Conservation (phyloP, 1,140 invertebrate genomes). For the Megalopta genalis region DNA sequence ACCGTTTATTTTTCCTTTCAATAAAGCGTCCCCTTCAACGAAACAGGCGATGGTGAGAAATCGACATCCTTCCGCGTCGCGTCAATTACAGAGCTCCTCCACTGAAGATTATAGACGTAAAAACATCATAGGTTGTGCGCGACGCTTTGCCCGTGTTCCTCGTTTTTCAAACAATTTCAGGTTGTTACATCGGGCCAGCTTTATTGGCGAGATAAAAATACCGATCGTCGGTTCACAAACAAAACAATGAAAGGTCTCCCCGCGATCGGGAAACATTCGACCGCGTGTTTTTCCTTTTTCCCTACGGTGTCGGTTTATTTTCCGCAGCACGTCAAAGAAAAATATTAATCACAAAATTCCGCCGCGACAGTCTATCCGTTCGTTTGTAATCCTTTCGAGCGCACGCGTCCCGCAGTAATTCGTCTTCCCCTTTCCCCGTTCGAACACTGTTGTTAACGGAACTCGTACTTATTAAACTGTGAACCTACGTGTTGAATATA, state of each 20-base stretch:
- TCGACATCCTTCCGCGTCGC: not conserved
- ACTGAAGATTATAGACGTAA: not conserved
- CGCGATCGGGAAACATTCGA: not conserved
- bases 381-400: slow-evolving; percentile 22
- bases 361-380: not conserved
- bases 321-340: slow-evolving; percentile 7
- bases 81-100: not conserved
- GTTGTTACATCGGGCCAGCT: not conserved
- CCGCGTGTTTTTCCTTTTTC: not conserved
- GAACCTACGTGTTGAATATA: no score
- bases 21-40: not conserved
- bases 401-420: not conserved
- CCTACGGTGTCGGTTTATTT: not conserved
- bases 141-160: not conserved
- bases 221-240: not conserved
- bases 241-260: not conserved
- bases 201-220: slow-evolving; percentile 22
- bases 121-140: not conserved
- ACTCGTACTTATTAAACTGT: slow-evolving; percentile 12
- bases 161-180: slow-evolving; percentile 14
- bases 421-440: not conserved
- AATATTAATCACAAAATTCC: slow-evolving; percentile 67
- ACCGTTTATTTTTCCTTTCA: not conserved
- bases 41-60: not conserved
- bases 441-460: slow-evolving; percentile 18